Evolutionary conservation across 2,888 invertebrate genomes (phyloP).

Genomic region (Mamestra brassicae): DNA sequence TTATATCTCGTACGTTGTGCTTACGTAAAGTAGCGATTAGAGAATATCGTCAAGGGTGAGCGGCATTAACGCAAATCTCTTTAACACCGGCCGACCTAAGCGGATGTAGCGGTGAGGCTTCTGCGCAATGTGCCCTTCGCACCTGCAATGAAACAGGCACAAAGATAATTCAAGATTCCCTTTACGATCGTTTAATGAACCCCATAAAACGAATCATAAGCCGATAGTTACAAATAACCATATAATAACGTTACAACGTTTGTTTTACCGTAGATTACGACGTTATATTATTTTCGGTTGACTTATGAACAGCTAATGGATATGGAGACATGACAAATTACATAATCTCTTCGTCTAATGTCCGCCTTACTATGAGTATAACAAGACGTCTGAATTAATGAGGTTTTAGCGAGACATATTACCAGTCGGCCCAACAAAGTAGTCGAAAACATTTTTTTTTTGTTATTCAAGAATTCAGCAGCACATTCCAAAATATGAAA

Average conservation of each 20-base stretch:
- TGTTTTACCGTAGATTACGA: slow-evolving; percentile 35
- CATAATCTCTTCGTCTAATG: slow-evolving; percentile 34
- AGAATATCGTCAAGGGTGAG: slow-evolving; percentile 64
- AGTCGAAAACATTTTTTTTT: slow-evolving; percentile 8
- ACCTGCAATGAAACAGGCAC: slow-evolving; percentile 59
- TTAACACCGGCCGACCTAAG: slow-evolving; percentile 65
- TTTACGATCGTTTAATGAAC: slow-evolving; percentile 50
- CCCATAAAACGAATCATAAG: slow-evolving; percentile 46
- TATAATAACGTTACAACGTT: slow-evolving; percentile 23
- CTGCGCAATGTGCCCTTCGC: slow-evolving; percentile 37
- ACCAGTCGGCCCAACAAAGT: slow-evolving; percentile 18
- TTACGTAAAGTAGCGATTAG: slow-evolving; percentile 56
- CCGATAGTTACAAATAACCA: slow-evolving; percentile 31
- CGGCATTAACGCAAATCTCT: slow-evolving; percentile 66
- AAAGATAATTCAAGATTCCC: slow-evolving; percentile 57
- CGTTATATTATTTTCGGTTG: slow-evolving; percentile 37
- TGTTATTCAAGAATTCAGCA: slow-evolving; percentile 70
- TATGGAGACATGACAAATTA: slow-evolving; percentile 55
- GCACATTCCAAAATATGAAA: slow-evolving; percentile 72
- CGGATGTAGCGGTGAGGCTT: slow-evolving; percentile 72
- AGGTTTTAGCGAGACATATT: slow-evolving; percentile 47
- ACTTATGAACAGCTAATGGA: slow-evolving; percentile 50
- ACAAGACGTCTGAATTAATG: slow-evolving; percentile 49
- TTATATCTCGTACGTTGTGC: slow-evolving; percentile 48
- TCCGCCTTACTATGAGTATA: slow-evolving; percentile 32